Evolutionary conservation across 1,140 invertebrate species (phyloP).

Genomic region (Pseudomyrmex cubaensis): DNA sequence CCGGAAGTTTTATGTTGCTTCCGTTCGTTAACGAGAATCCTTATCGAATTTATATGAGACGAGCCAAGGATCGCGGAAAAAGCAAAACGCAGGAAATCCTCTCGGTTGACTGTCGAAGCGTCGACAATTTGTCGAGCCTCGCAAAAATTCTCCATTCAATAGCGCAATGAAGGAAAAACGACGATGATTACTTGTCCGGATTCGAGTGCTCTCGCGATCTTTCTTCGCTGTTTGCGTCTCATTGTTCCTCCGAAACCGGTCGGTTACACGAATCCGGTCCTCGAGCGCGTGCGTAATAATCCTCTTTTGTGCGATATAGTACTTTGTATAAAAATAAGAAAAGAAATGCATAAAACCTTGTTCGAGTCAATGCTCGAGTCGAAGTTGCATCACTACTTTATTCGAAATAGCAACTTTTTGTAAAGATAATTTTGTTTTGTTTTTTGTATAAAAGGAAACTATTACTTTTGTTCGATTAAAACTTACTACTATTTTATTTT

Average conservation of each 20-base stretch:
- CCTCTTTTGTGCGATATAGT: background rate
- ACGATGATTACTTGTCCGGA: constrained; percentile 43
- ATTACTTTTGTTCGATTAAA: constrained; percentile 36
- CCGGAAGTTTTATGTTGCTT: constrained; percentile 50
- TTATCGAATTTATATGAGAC: constrained; percentile 35
- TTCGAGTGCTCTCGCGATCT: constrained; percentile 38
- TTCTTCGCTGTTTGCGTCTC: constrained; percentile 25
- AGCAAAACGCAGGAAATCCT: background rate
- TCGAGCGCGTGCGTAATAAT: constrained; percentile 46
- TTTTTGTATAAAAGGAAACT: too few species aligned
- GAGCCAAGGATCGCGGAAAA: background rate
- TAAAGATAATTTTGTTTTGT: too few species aligned
- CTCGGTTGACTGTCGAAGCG: background rate
- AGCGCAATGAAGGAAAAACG: constrained; percentile 45
- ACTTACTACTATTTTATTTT: background rate
- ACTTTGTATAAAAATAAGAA: constrained; percentile 27
- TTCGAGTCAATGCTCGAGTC: constrained; percentile 2
- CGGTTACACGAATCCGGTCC: constrained; percentile 26
- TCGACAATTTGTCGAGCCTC: constrained; percentile 7
- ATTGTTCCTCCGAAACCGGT: constrained; percentile 40
- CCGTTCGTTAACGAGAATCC: constrained; percentile 43
- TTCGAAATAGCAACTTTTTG: too few species aligned
- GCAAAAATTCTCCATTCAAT: constrained; percentile 45
- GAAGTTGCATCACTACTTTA: background rate
- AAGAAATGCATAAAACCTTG: background rate